These are phyloP conservation scores for Chaetorhynchus papuensis DNA, from an alignment of 2,113 vertebrate species.

Conservation along the genomic window DNA sequence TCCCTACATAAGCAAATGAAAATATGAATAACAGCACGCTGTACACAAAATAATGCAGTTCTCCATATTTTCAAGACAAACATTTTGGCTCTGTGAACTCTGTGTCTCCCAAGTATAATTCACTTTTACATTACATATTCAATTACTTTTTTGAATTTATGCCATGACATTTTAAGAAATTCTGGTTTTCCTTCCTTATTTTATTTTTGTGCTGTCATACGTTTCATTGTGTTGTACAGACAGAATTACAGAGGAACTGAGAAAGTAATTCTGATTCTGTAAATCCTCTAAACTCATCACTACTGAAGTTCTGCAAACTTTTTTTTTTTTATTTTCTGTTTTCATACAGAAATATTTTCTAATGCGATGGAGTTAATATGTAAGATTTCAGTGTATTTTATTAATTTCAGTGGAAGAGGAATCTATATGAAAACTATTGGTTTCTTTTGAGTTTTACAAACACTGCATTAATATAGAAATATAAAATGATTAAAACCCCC, in stretches of 20 bases:
- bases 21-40: neutral
- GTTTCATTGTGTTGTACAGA: neutral
- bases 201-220: neutral
- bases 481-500: fast-evolving
- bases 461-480: neutral
- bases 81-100: neutral
- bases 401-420: neutral
- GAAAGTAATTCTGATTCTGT: neutral
- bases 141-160: neutral
- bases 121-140: neutral
- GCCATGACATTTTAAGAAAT: neutral
- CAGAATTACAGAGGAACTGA: neutral
- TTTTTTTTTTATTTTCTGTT: neutral
- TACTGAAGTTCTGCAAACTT: neutral
- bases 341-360: neutral
- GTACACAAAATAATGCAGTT: neutral
- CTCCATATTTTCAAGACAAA: neutral
- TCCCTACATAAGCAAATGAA: neutral
- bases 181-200: neutral
- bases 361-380: neutral
- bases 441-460: neutral
- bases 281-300: neutral
- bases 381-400: neutral
- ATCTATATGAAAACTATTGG: neutral
- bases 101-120: neutral